Percentiles rank a stretch among this genome's conserved stretches.
Conservation (phyloP, 53 echinoderm and acorn worm species). For the Hippasteria phrygiana region DNA sequence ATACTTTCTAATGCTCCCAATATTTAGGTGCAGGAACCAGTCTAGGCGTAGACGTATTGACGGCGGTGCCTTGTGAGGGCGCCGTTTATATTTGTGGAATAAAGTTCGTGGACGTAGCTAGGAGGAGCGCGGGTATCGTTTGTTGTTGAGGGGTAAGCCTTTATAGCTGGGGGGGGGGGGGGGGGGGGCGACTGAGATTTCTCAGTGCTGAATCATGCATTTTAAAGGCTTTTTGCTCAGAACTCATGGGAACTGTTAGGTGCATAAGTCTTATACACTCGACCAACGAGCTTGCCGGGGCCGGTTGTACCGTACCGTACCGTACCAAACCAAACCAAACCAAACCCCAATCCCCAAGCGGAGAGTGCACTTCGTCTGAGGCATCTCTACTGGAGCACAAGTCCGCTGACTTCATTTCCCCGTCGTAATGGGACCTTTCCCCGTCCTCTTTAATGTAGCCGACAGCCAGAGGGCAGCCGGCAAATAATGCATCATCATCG, state of each 20-base stretch:
- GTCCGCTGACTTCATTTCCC: conserved; percentile 22
- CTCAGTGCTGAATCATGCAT: too few species aligned
- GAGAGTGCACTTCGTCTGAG: conserved; percentile 17
- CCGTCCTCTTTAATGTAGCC: conserved; percentile 21
- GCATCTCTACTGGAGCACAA: neutral
- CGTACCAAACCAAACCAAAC: neutral
- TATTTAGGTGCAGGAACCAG: too few species aligned
- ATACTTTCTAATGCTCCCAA: too few species aligned
- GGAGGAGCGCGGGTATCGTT: too few species aligned
- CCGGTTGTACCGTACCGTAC: neutral
- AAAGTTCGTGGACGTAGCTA: neutral
- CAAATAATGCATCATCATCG: conserved; percentile 15
- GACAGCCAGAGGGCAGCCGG: neutral
- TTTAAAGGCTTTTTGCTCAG: too few species aligned
- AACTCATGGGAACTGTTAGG: too few species aligned
- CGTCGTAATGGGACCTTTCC: conserved; percentile 2
- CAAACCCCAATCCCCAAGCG: neutral
- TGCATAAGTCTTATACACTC: too few species aligned
- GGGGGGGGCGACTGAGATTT: too few species aligned
- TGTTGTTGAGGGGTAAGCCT: too few species aligned
- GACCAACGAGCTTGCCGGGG: too few species aligned
- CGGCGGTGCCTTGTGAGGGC: neutral
- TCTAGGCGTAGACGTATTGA: too few species aligned
- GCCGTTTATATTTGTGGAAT: neutral
- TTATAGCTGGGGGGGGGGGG: too few species aligned